These are phyloP conservation scores for Mus spretus DNA, from an alignment of 2,797 vertebrate genomes.

Conservation along the genomic window DNA sequence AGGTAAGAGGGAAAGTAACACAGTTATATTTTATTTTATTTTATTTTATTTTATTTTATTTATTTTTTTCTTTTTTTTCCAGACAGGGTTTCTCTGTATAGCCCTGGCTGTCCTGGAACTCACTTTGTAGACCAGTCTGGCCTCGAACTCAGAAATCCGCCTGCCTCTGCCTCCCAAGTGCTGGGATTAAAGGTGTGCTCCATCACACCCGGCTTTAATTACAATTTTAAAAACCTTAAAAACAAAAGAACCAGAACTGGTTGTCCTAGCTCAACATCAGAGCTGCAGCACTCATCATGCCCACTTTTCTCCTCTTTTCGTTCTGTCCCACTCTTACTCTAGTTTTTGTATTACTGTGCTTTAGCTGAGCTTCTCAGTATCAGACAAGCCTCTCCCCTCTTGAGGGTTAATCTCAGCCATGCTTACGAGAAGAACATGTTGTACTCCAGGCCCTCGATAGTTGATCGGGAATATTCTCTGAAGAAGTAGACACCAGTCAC, in stretches of 20 bases:
- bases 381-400: constrained; percentile 11
- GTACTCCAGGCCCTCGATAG: constrained; percentile 76
- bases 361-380: constrained; percentile 19
- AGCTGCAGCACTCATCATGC: not conserved
- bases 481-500: constrained; percentile 88
- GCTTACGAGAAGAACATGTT: constrained; percentile 84
- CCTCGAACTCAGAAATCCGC: no score
- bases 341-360: not conserved
- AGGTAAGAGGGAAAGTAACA: not conserved
- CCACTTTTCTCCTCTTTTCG: not conserved
- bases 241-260: constrained; percentile 7
- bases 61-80: no score
- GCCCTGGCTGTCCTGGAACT: no score
- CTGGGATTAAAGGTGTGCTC: no score
- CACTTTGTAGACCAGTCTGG: no score
- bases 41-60: no score
- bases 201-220: not conserved
- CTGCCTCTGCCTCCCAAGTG: no score
- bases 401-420: not conserved
- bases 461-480: constrained; percentile 84
- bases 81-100: no score
- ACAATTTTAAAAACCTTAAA: not conserved
- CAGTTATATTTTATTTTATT: not conserved
- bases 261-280: constrained; percentile 17
- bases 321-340: not conserved